Base-by-base conservation (phyloP, 2,888 invertebrate genomes). In the Agrochola litura region DNA sequence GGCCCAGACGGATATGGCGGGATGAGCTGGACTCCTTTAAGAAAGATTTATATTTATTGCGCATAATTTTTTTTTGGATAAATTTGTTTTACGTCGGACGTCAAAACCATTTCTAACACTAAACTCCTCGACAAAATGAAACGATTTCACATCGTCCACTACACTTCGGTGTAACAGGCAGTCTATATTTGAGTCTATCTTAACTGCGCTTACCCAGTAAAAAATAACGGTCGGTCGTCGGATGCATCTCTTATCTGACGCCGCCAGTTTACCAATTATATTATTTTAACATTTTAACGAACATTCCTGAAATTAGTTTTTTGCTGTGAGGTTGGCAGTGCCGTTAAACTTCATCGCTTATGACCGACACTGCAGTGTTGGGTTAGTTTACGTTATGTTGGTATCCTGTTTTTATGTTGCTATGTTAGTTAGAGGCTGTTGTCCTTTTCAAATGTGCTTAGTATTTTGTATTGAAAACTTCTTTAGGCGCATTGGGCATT, bases 281-380 rank as follows among this genome's bases (percentile, higher is more conserved):
- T 86, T 86, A 88, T 86, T 88, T 82, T 84, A 87, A 82, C 77
- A 84, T 87, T 88, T 84, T 86, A 87, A 81, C 81, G 74, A 82
- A 77, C 86, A 82, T 84, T 86, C 77, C 43, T 37, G 76, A 71
- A 79, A 88, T 87, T 86, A 77, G 82, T 88, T 87, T 87, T 86
- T 86, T 76, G 64, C 54, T 61, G 58, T 76, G 66, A 80, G 76
- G 77, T 73, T 79, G 84, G 83, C 58, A 76, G 64, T 49, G 22
- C 79, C 73, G 76, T 86, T 84, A 82, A 81, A 61, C 73, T 86
- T 84, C 76, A 84, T 79, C 77, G 84, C 65, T 86, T 84, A 81
- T 81, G 69, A 74, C 78, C 66, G 46, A 66, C 75, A 64, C 60
- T 84, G 78, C 78, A 80, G 61, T 84, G 86, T 79, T 68, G 8